Percentiles rank a stretch among this genome's conserved stretches.
These are phyloP conservation scores for Scolopax rusticola DNA, from an alignment of 2,797 vertebrate genomes.

Conservation along the genomic window DNA sequence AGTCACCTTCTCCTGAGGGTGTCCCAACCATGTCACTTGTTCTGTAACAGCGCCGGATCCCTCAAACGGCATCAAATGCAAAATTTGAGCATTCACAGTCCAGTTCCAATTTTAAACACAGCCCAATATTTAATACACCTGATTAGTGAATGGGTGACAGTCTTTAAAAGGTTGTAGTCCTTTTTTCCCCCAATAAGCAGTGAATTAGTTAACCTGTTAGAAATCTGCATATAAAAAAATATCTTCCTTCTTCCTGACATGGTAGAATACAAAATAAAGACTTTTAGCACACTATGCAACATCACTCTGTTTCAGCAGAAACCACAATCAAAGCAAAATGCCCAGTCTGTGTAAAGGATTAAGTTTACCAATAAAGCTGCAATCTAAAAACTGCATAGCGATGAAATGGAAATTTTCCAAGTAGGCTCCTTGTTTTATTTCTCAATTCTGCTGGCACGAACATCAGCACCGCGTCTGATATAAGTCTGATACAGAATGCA, in stretches of 20 bases:
- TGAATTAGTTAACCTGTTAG: background rate
- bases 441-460: background rate
- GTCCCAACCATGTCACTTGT: too few relatives aligned
- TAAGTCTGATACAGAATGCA: background rate
- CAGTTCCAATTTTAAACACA: background rate
- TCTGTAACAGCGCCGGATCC: background rate
- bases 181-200: background rate
- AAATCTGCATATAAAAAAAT: background rate
- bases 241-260: background rate
- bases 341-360: background rate
- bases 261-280: background rate
- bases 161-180: background rate
- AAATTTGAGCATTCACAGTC: background rate
- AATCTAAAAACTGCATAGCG: background rate
- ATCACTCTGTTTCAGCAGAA: background rate
- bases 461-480: background rate
- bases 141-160: background rate
- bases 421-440: background rate
- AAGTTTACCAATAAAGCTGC: background rate
- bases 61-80: background rate
- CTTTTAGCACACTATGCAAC: background rate
- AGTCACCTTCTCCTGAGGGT: background rate
- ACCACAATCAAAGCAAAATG: background rate
- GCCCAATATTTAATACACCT: background rate
- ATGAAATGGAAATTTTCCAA: constrained; percentile 4